Percentiles rank a stretch among this genome's conserved stretches.
Conservation (phyloP, 2,797 vertebrate species). For the Crossoptilon crossoptilon region DNA sequence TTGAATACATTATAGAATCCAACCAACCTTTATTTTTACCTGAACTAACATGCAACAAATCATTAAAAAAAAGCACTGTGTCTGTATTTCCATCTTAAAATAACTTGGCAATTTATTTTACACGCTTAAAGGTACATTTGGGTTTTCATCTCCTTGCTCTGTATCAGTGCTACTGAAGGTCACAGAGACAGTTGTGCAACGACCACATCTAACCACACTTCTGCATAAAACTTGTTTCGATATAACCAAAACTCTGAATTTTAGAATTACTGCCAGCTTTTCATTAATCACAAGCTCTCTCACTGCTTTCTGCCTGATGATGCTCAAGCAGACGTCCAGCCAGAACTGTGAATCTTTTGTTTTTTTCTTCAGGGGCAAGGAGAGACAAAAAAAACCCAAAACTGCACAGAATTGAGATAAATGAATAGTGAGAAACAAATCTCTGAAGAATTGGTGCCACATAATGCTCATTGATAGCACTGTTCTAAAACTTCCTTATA, state of each 20-base stretch:
- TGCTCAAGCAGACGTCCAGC: not conserved
- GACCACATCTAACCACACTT: not conserved
- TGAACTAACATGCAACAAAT: constrained; percentile 14
- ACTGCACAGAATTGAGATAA: not conserved
- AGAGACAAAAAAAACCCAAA: not conserved
- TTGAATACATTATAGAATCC: not conserved
- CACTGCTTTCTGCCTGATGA: not conserved
- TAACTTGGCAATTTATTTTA: not conserved
- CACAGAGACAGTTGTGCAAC: not conserved
- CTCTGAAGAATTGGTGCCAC: not conserved
- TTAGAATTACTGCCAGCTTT: not conserved
- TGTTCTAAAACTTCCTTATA: not conserved
- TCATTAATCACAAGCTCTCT: not conserved
- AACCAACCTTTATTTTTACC: not conserved
- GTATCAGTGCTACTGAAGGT: not conserved
- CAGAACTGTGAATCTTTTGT: not conserved
- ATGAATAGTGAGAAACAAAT: not conserved
- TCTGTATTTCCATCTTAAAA: not conserved
- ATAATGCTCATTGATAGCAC: not conserved
- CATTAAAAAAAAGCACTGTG: not conserved
- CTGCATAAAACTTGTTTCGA: not conserved
- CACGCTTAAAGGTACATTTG: not conserved
- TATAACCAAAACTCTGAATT: not conserved
- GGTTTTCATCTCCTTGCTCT: not conserved
- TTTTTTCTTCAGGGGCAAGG: no score